These are phyloP conservation scores for Echeneis naucrates DNA, from an alignment of 2,797 vertebrate genomes.

Conservation along the genomic window DNA sequence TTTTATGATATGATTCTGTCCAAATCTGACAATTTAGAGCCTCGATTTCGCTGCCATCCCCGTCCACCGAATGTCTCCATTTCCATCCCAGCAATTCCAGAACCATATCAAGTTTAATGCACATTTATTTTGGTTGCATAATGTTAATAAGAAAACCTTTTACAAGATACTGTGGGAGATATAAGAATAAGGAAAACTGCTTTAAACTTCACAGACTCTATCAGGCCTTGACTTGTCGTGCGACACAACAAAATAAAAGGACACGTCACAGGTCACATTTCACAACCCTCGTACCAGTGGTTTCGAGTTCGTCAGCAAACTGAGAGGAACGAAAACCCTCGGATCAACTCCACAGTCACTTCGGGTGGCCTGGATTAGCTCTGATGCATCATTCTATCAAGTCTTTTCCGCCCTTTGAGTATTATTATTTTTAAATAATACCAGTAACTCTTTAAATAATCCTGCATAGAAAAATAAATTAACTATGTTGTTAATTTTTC, in stretches of 20 bases:
- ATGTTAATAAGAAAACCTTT: conserved; percentile 85
- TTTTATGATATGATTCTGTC: conserved; percentile 79
- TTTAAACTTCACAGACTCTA: conserved; percentile 75
- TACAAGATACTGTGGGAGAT: conserved; percentile 86
- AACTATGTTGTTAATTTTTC: conserved; percentile 82
- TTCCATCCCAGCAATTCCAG: conserved; percentile 60
- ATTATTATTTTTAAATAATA: conserved; percentile 83
- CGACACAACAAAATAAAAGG: conserved; percentile 64
- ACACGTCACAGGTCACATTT: conserved; percentile 72
- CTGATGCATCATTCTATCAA: conserved; percentile 54
- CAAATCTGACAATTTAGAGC: conserved; percentile 69
- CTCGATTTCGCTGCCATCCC: conserved; percentile 22
- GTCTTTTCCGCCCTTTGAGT: conserved; percentile 72
- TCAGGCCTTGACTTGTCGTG: conserved; percentile 77
- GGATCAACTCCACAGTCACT: conserved; percentile 49
- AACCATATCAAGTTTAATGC: conserved; percentile 86
- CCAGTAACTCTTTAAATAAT: conserved; percentile 86
- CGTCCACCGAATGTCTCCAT: background rate
- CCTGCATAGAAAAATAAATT: conserved; percentile 90
- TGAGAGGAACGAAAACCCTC: conserved; percentile 62
- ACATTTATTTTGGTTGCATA: conserved; percentile 92
- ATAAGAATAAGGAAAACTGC: conserved; percentile 83
- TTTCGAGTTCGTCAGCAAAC: conserved; percentile 64
- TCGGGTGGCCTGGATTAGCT: conserved; percentile 50
- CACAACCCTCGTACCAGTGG: conserved; percentile 56